Conservation (phyloP, 2,113 vertebrate species). For the Xiphophorus couchianus region DNA sequence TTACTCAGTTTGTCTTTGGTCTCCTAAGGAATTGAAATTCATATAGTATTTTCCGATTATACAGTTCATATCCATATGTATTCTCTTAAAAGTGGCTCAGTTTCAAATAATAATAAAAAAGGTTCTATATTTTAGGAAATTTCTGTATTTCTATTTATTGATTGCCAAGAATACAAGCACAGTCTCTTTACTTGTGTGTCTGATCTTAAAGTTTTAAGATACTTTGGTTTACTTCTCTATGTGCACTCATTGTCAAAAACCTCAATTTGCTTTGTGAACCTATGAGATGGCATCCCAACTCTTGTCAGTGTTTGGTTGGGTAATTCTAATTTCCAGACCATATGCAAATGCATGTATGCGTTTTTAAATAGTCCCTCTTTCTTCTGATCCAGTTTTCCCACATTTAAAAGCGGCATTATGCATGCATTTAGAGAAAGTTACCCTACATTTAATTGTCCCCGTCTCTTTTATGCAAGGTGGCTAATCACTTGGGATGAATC, state of each 20-base stretch:
- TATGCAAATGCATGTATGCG: no score
- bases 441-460: no score
- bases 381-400: background rate
- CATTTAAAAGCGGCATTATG: no score
- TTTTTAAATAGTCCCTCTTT: background rate
- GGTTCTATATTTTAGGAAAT: no score
- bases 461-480: no score
- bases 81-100: background rate
- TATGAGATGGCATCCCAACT: background rate
- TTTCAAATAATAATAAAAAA: background rate
- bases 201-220: background rate
- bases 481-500: no score
- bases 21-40: conserved; percentile 36
- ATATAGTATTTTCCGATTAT: conserved; percentile 20
- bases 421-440: no score
- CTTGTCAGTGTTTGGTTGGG: background rate
- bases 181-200: background rate
- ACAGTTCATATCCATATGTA: conserved; percentile 3
- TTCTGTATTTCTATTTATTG: background rate
- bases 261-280: no score
- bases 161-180: background rate
- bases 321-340: no score
- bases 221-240: background rate
- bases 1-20: conserved; percentile 42
- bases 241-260: background rate